Evolutionary conservation across 2,888 invertebrate genomes (phyloP), one percentile per base, ranked within the genome.

Genomic region (Platycnemis pennipes): DNA sequence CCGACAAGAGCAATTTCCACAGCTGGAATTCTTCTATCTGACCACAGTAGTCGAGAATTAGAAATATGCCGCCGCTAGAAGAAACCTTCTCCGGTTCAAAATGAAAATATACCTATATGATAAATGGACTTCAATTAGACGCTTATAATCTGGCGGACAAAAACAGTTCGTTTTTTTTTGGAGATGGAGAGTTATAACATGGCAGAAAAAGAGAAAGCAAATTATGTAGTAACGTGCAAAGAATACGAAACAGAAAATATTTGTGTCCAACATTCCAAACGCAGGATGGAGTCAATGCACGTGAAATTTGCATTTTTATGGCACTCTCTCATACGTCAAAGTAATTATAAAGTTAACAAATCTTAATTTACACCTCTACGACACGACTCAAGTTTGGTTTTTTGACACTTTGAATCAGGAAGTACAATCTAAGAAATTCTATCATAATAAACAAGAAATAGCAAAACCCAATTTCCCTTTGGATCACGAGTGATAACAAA

Each of bases 141-240:
- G 77, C 77, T 77, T 37, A 77, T 16, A 3, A 16, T 77, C 11
- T 37, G 31, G 77, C 77, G 77, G 37, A 63, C 11, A 13, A 77
- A 77, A 77, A 77, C 63, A n/a, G 19, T 19, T 49, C 19, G n/a
- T 77, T 77, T 37, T 77, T 63, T n/a, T n/a, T n/a, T n/a, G n/a
- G n/a, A n/a, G 16, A 49, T 22, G 63, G 63, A 16, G 26, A 37
- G 77, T 37, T 77, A 37, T 37, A 37, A 77, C 77, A 37, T 2
- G 37, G 77, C 77, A 37, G 37, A 37, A n/a, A 77, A 77, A 77
- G 77, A 77, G 77, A 77, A 77, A 77, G 77, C 77, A 77, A 37
- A 77, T 77, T 77, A 77, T 77, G 77, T 77, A n/a, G n/a, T n/a
- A 77, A 77, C 37, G 16, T 77, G 11, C 11, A n/a, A n/a, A 11